phyloP scores from a whole-genome alignment of 37 sponge, comb jelly and placozoan species.

The Agelas oroides region DNA sequence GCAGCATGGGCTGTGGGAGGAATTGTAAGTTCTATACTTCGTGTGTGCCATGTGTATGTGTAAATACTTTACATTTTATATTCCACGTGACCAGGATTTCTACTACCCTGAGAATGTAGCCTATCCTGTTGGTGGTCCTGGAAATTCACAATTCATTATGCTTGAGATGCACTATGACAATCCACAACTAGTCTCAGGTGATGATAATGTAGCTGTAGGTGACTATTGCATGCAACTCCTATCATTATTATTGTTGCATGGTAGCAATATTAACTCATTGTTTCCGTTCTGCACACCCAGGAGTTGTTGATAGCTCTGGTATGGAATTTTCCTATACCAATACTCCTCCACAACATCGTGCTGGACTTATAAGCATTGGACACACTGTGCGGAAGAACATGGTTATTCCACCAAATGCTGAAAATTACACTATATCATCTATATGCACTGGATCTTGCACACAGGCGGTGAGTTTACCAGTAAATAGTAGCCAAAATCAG shows the following conservation, averaged over 20 bases:
- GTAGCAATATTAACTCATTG: too few relatives aligned
- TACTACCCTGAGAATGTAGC: constrained; percentile 62
- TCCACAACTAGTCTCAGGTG: constrained; percentile 2
- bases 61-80: too few relatives aligned
- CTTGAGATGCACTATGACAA: constrained; percentile 83
- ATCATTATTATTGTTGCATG: too few relatives aligned
- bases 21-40: constrained; percentile 25
- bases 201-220: too few relatives aligned
- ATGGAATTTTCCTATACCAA: constrained; percentile 30
- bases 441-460: constrained; percentile 37
- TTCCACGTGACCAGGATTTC: too few relatives aligned
- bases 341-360: constrained; percentile 5
- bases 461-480: background rate
- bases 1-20: constrained; percentile 80
- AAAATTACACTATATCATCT: constrained; percentile 13
- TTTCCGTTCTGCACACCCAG: background rate
- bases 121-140: constrained; percentile 74
- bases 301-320: constrained; percentile 54
- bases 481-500: too few relatives aligned
- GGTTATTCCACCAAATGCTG: constrained; percentile 48
- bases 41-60: too few relatives aligned
- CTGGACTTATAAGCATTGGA: constrained; percentile 39
- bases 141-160: constrained; percentile 13
- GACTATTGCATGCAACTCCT: background rate
- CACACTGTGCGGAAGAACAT: background rate